Conservation (phyloP, 2,113 vertebrate genomes). For the Polypterus senegalus region DNA sequence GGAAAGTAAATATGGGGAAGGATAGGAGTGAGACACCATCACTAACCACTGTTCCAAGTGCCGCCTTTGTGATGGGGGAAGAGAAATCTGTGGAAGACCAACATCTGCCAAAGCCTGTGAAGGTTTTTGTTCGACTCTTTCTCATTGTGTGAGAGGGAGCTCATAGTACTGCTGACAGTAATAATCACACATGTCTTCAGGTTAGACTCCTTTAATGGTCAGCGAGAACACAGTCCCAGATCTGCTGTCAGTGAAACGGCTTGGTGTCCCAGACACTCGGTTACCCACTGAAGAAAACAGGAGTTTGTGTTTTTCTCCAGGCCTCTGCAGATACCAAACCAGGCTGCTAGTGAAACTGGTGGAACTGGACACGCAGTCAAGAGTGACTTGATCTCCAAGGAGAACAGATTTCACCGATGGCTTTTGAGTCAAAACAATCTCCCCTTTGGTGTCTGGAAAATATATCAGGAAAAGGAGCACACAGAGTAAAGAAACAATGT, state of each 20-base stretch:
- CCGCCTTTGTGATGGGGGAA: too few species aligned
- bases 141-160: constrained; percentile 12
- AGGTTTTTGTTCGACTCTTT: constrained; percentile 12
- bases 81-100: too few species aligned
- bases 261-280: constrained; percentile 5
- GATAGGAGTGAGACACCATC: too few species aligned
- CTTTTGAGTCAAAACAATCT: constrained; percentile 2
- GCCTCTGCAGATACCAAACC: constrained; percentile 16
- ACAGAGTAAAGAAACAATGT: too few species aligned
- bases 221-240: constrained; percentile 15
- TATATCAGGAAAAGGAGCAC: too few species aligned
- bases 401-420: background rate
- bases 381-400: too few species aligned
- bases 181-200: constrained; percentile 9
- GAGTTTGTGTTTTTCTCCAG: constrained; percentile 6
- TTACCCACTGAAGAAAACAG: background rate
- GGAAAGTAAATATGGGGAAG: too few species aligned
- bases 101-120: too few species aligned
- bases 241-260: constrained; percentile 6
- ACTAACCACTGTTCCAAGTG: too few species aligned
- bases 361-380: constrained; percentile 6
- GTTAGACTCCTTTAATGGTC: constrained; percentile 13
- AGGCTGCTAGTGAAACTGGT: background rate
- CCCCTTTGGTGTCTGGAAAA: background rate
- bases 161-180: constrained; percentile 14